Percentiles rank a stretch among this genome's conserved stretches.
These are phyloP conservation scores for Puffinus mauretanicus DNA, from an alignment of 2,113 vertebrate species.

Conservation along the genomic window DNA sequence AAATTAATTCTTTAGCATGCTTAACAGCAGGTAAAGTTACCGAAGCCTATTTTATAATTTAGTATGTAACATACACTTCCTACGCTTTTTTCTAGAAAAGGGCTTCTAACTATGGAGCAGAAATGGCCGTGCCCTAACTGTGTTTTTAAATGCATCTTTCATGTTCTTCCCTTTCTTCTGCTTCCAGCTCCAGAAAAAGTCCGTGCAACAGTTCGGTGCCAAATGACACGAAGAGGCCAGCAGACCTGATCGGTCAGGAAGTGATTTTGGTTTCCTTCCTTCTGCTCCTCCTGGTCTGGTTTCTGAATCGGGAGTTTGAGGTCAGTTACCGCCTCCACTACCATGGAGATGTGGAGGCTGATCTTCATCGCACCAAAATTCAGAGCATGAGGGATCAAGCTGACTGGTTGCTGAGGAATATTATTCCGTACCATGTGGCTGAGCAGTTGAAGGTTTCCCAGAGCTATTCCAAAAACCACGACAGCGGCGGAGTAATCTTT, in stretches of 20 bases:
- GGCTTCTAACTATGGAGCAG: neutral
- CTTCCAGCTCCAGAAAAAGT: constrained; percentile 54
- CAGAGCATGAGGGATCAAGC: constrained; percentile 97
- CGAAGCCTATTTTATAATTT: neutral
- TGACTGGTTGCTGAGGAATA: constrained; percentile 94
- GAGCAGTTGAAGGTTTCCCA: constrained; percentile 97
- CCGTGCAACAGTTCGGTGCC: constrained; percentile 41
- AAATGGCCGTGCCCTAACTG: neutral
- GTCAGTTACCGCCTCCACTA: constrained; percentile 98
- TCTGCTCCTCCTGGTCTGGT: constrained; percentile 94
- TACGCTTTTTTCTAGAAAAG: neutral
- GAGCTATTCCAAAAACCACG: constrained; percentile 98
- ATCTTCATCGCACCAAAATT: constrained; percentile 94
- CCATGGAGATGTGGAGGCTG: constrained; percentile 94
- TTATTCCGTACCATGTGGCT: constrained; percentile 96
- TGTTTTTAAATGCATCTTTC: neutral
- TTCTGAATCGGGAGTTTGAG: constrained; percentile 96
- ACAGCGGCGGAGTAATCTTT: constrained; percentile 94
- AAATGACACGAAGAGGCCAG: neutral
- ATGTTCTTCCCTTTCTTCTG: neutral
- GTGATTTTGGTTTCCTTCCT: constrained; percentile 87
- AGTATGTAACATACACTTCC: neutral
- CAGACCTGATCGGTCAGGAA: constrained; percentile 82
- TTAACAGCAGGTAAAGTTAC: neutral
- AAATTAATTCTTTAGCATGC: neutral